A percentile compares a stretch with the other conserved stretches of the same genome.
Evolutionary conservation across 2,113 vertebrate species (phyloP).

Genomic region (Symphodus melops): DNA sequence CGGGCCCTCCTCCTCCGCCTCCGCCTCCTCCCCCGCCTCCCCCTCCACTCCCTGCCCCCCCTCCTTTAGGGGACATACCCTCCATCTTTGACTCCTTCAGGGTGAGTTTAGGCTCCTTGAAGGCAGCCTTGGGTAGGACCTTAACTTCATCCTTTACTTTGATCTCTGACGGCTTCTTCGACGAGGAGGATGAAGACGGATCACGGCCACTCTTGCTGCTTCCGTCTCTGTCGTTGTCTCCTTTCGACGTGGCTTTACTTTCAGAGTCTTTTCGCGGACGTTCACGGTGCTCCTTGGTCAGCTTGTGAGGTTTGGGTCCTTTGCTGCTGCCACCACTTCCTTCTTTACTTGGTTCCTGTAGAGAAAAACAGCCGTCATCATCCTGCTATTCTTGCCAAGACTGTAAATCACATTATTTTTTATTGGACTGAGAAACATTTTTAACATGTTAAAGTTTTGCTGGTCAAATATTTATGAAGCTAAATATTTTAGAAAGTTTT

Average conservation of each 20-base stretch:
- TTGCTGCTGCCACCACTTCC: constrained; percentile 85
- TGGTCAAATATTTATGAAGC: too few species aligned
- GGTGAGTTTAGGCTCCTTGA: constrained; percentile 97
- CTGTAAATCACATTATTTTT: neutral
- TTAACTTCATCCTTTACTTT: constrained; percentile 95
- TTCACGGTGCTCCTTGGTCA: constrained; percentile 95
- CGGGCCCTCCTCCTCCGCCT: constrained; percentile 67
- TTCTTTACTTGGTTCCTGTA: constrained; percentile 84
- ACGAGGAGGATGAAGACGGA: constrained; percentile 79
- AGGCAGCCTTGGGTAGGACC: constrained; percentile 92
- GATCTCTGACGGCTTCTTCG: constrained; percentile 90
- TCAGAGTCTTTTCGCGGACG: constrained; percentile 96
- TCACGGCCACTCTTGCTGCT: constrained; percentile 80
- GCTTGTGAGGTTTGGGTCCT: constrained; percentile 92
- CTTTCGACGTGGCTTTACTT: constrained; percentile 90
- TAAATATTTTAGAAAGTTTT: too few species aligned
- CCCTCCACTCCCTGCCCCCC: constrained; percentile 84
- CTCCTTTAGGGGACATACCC: constrained; percentile 93
- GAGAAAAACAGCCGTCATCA: neutral
- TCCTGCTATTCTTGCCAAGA: neutral
- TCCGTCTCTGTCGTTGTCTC: constrained; percentile 87
- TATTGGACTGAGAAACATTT: too few species aligned
- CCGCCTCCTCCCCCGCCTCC: constrained; percentile 74
- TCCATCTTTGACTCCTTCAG: constrained; percentile 97
- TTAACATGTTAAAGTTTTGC: neutral